phyloP scores from a whole-genome alignment of 2,888 invertebrate genomes.

The Agrotis clavis region DNA sequence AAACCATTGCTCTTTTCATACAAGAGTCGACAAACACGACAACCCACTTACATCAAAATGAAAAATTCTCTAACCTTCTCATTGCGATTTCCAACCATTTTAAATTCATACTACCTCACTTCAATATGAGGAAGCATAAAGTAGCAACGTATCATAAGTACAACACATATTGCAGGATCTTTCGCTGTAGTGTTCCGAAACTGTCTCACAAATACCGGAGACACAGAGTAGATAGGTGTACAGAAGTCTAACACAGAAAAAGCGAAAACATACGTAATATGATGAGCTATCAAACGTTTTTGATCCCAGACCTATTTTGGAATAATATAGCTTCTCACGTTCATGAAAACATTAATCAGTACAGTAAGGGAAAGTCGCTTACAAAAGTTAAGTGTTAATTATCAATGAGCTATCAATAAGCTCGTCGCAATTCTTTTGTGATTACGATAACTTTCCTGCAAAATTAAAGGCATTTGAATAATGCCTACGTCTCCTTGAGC shows the following conservation, averaged over 20 bases:
- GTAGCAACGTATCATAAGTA: conserved; percentile 34
- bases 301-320: too few relatives aligned
- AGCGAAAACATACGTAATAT: not conserved
- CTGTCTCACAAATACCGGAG: conserved; percentile 37
- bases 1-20: not conserved
- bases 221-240: not conserved
- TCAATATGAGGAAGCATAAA: conserved; percentile 48
- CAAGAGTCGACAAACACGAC: not conserved
- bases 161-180: conserved; percentile 49
- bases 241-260: conserved; percentile 5
- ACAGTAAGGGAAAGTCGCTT: too few relatives aligned
- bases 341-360: too few relatives aligned
- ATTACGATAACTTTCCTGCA: too few relatives aligned
- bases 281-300: too few relatives aligned
- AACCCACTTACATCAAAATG: conserved; percentile 3
- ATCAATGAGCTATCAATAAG: too few relatives aligned
- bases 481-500: too few relatives aligned
- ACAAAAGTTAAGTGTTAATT: too few relatives aligned
- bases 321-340: too few relatives aligned
- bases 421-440: too few relatives aligned
- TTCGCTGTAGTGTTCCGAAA: conserved; percentile 40
- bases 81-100: conserved; percentile 37
- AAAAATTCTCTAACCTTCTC: conserved; percentile 13
- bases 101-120: conserved; percentile 47
- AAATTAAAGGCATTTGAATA: too few relatives aligned